Percentiles rank a stretch among this genome's conserved stretches.
phyloP scores from a whole-genome alignment of 2,888 invertebrate species.

The Orthosia incerta region DNA sequence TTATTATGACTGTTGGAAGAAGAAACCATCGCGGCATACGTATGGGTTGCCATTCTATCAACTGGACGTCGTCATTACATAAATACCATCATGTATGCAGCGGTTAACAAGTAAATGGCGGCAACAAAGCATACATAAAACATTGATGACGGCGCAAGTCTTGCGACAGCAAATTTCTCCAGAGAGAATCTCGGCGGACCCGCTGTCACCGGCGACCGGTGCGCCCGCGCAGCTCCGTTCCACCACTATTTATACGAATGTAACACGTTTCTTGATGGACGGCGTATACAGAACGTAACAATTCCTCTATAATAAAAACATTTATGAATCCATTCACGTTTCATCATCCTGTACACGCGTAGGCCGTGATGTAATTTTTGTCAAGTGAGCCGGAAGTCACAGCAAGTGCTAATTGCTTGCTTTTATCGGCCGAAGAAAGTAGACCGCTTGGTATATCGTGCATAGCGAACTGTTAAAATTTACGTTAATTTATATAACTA shows the following conservation, averaged over 20 bases:
- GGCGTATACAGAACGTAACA: conserved; percentile 17
- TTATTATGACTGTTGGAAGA: neutral
- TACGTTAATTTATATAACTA: conserved; percentile 86
- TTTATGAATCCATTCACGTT: conserved; percentile 20
- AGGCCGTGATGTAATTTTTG: conserved; percentile 68
- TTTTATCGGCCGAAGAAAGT: conserved; percentile 84
- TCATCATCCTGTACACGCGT: conserved; percentile 7
- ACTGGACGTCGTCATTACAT: conserved; percentile 60
- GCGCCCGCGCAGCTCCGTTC: conserved; percentile 53
- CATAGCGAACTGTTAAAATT: conserved; percentile 77
- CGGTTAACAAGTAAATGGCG: conserved; percentile 64
- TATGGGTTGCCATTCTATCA: conserved; percentile 9
- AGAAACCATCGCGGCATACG: neutral
- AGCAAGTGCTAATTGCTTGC: conserved; percentile 72
- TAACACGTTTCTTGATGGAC: conserved; percentile 47
- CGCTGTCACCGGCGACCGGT: conserved; percentile 75
- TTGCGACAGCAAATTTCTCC: conserved; percentile 84
- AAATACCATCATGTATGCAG: conserved; percentile 63
- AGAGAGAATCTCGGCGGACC: conserved; percentile 79
- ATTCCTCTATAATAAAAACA: conserved; percentile 21
- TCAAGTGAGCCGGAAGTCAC: conserved; percentile 61
- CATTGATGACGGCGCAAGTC: conserved; percentile 75
- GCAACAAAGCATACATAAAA: conserved; percentile 83
- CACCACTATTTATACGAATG: conserved; percentile 57
- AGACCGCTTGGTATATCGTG: conserved; percentile 72